Evolutionary conservation across 2,113 vertebrate species (phyloP).

Genomic region (Ophiodon elongatus): DNA sequence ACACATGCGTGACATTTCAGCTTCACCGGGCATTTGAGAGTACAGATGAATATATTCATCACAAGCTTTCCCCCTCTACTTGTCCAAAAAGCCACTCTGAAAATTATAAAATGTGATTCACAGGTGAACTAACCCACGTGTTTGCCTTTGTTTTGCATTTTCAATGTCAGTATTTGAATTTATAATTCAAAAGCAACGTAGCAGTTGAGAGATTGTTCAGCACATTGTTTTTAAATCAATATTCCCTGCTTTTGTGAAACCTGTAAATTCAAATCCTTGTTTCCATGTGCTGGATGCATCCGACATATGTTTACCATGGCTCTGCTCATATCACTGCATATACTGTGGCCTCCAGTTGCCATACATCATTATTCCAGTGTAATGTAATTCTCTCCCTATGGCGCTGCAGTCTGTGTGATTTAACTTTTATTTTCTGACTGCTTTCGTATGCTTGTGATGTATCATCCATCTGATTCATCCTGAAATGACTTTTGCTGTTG

Average conservation of each 20-base stretch:
- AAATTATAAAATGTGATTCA: slow-evolving; percentile 61
- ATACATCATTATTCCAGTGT: slow-evolving; percentile 63
- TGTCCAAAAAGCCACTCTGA: slow-evolving; percentile 51
- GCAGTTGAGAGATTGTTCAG: slow-evolving; percentile 37
- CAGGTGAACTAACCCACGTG: slow-evolving; percentile 60
- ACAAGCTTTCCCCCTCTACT: not conserved
- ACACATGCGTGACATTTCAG: slow-evolving; percentile 75
- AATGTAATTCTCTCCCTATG: slow-evolving; percentile 49
- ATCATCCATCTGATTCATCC: slow-evolving; percentile 77
- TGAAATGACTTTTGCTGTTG: slow-evolving; percentile 55
- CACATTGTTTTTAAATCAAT: slow-evolving; percentile 34
- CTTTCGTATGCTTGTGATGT: slow-evolving; percentile 69
- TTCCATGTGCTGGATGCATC: slow-evolving; percentile 22
- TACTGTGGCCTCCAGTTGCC: slow-evolving; percentile 41
- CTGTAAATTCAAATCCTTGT: slow-evolving; percentile 22
- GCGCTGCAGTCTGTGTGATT: slow-evolving; percentile 62
- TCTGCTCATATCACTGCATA: slow-evolving; percentile 25
- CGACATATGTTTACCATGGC: slow-evolving; percentile 33
- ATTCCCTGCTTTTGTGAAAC: slow-evolving; percentile 30
- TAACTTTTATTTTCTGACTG: slow-evolving; percentile 66
- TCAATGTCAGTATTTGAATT: slow-evolving; percentile 55
- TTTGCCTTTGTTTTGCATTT: slow-evolving; percentile 61
- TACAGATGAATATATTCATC: slow-evolving; percentile 74
- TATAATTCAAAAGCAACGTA: slow-evolving; percentile 27
- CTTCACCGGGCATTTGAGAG: slow-evolving; percentile 64